A percentile compares a stretch with the other conserved stretches of the same genome.
phyloP scores from a whole-genome alignment of 2,113 vertebrate species.

The Rafetus swinhoei region DNA sequence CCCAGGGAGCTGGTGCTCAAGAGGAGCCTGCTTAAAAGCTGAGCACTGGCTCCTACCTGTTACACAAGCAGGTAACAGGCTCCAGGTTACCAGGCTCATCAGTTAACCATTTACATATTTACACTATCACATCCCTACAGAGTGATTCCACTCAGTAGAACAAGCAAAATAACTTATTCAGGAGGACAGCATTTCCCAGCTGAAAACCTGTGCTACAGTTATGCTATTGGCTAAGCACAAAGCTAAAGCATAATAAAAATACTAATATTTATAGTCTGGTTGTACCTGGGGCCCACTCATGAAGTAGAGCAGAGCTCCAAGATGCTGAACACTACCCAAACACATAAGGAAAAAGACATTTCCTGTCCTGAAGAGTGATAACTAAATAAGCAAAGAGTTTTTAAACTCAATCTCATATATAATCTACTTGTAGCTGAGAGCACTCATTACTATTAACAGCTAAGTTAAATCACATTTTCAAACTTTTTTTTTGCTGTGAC shows the following conservation, averaged over 20 bases:
- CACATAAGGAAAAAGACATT: neutral
- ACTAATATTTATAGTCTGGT: neutral
- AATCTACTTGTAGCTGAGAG: neutral
- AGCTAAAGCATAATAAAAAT: neutral
- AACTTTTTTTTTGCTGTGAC: too few species aligned
- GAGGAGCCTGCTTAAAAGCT: too few species aligned
- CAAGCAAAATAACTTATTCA: neutral
- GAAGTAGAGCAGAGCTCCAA: neutral
- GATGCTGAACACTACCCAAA: neutral
- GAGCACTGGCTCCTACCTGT: too few species aligned
- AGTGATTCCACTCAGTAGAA: neutral
- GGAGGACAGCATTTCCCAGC: neutral
- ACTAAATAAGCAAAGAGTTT: neutral
- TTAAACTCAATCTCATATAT: neutral
- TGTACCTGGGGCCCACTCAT: neutral
- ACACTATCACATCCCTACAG: neutral
- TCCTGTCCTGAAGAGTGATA: neutral
- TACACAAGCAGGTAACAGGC: too few species aligned
- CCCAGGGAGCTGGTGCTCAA: too few species aligned
- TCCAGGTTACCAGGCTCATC: too few species aligned
- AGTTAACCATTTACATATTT: too few species aligned
- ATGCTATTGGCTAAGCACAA: neutral
- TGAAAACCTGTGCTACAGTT: rapidly evolving
- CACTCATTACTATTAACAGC: neutral
- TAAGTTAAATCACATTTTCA: too few species aligned